Percentiles rank a stretch among this genome's conserved stretches.
phyloP scores from a whole-genome alignment of 1,140 invertebrate genomes.

The Drosophila nasuta region DNA sequence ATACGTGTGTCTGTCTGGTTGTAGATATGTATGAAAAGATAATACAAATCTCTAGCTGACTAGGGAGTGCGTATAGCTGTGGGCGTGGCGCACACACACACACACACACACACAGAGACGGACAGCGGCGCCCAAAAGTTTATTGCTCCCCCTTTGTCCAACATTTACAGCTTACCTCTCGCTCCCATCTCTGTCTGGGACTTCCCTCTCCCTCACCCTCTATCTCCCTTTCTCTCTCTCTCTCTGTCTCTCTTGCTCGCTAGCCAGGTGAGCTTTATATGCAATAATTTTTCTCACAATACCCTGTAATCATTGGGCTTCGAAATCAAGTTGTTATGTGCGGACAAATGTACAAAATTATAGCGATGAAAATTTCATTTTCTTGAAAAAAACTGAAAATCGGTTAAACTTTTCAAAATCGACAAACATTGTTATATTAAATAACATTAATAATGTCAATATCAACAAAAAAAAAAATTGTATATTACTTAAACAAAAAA shows the following conservation, averaged over 20 bases:
- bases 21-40: conserved; percentile 41
- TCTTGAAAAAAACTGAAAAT: no score
- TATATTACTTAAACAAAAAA: no score
- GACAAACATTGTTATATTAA: no score
- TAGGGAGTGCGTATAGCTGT: conserved; percentile 26
- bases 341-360: neutral
- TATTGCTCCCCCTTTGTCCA: conserved; percentile 49
- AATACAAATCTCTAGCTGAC: conserved; percentile 56
- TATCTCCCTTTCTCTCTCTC: neutral
- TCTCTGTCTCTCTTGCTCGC: conserved; percentile 1
- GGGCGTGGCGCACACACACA: conserved; percentile 16
- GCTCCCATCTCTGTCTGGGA: neutral
- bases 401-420: no score
- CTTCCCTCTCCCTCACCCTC: neutral
- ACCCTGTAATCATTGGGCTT: conserved; percentile 27
- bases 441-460: no score
- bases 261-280: conserved; percentile 71
- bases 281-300: conserved; percentile 69
- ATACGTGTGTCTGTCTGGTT: conserved; percentile 17
- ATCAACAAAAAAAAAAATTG: no score
- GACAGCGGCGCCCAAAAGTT: conserved; percentile 55
- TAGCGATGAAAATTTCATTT: neutral
- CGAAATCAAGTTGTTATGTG: neutral
- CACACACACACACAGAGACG: neutral
- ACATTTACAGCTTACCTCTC: conserved; percentile 7